A percentile compares a stretch with the other conserved stretches of the same genome.
Conservation (phyloP, 2,888 invertebrate genomes). For the Coelopa pilipes region DNA sequence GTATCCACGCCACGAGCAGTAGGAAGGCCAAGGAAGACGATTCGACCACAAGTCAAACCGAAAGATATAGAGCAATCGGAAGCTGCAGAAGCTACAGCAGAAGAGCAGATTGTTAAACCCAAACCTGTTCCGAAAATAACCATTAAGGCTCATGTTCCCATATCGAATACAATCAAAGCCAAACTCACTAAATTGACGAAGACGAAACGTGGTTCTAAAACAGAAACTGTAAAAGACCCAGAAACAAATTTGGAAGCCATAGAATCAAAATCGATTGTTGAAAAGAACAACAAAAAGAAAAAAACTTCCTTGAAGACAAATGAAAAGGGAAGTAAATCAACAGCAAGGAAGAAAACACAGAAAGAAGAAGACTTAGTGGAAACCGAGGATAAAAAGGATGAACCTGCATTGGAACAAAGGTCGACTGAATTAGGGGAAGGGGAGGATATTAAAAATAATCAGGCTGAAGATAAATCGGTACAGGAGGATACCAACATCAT, state of each 20-base stretch:
- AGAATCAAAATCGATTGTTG: neutral
- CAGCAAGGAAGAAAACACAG: neutral
- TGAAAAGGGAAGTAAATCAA: neutral
- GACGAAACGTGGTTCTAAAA: too few relatives aligned
- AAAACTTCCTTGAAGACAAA: neutral
- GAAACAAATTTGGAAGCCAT: neutral
- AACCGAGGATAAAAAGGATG: too few relatives aligned
- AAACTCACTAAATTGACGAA: too few relatives aligned
- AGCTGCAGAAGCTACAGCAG: neutral
- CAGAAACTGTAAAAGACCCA: too few relatives aligned
- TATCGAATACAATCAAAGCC: too few relatives aligned
- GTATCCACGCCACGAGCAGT: constrained; percentile 41
- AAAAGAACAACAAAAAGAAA: neutral
- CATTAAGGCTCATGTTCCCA: too few relatives aligned
- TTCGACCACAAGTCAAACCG: neutral
- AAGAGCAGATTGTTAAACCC: neutral
- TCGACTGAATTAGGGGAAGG: too few relatives aligned
- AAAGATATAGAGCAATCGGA: neutral
- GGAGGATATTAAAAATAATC: too few relatives aligned
- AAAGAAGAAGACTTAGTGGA: neutral
- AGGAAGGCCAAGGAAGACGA: constrained; percentile 37
- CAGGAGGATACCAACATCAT: too few relatives aligned
- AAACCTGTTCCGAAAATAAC: too few relatives aligned
- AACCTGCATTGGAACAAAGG: too few relatives aligned
- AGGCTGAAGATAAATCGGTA: too few relatives aligned